A percentile compares a stretch with the other conserved stretches of the same genome.
Evolutionary conservation across 1,140 invertebrate species (phyloP).

Genomic region (Amyelois transitella): DNA sequence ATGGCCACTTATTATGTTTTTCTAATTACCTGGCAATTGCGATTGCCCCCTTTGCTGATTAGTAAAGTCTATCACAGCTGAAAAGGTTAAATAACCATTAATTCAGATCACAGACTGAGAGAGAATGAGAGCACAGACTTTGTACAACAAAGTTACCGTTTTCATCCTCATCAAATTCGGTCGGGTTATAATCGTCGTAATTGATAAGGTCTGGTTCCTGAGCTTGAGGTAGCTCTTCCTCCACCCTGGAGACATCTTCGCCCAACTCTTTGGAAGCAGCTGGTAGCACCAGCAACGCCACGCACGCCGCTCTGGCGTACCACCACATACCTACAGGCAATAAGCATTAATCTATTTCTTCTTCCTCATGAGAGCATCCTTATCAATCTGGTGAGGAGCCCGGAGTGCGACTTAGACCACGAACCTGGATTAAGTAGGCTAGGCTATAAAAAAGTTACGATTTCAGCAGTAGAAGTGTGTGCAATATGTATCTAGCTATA

Average conservation of each 20-base stretch:
- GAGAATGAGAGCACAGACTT: too few species aligned
- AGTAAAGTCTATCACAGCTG: background rate
- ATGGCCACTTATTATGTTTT: too few species aligned
- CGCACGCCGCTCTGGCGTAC: slow-evolving; percentile 25
- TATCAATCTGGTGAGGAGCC: too few species aligned
- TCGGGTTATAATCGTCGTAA: slow-evolving; percentile 55
- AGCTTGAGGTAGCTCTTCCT: slow-evolving; percentile 39
- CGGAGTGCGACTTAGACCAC: too few species aligned
- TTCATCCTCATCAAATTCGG: slow-evolving; percentile 43
- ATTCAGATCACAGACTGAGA: too few species aligned
- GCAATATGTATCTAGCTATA: too few species aligned
- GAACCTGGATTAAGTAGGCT: too few species aligned
- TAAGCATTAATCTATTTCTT: background rate
- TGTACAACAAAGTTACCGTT: slow-evolving; percentile 31
- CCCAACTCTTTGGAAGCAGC: slow-evolving; percentile 38
- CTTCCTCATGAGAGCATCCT: too few species aligned
- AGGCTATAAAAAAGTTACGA: too few species aligned
- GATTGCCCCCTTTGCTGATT: background rate
- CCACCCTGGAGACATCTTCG: slow-evolving; percentile 21
- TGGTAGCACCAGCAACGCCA: slow-evolving; percentile 42
- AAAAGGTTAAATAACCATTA: too few species aligned
- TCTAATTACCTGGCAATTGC: background rate
- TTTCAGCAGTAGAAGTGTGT: too few species aligned
- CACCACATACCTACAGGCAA: slow-evolving; percentile 33
- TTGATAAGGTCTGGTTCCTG: slow-evolving; percentile 48